A percentile compares a stretch with the other conserved stretches of the same genome.
phyloP scores from a whole-genome alignment of 2,888 invertebrate species.

The Drosophila paracracens region DNA sequence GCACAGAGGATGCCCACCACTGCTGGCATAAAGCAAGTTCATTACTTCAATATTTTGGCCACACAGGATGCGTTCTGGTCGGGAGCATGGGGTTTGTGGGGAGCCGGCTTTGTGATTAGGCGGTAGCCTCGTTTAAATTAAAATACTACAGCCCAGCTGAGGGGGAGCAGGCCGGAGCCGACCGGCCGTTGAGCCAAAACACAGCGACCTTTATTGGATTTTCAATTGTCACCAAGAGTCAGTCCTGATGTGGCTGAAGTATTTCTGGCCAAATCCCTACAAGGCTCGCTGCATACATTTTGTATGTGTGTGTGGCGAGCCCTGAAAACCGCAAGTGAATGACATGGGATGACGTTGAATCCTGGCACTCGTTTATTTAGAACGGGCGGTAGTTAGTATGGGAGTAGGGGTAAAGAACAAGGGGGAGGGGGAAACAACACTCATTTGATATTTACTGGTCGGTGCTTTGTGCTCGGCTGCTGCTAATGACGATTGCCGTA shows the following conservation, averaged over 20 bases:
- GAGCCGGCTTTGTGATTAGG: conserved; percentile 74
- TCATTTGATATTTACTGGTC: conserved; percentile 38
- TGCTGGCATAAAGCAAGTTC: conserved; percentile 57
- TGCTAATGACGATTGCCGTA: conserved; percentile 76
- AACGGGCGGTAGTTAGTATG: conserved; percentile 24
- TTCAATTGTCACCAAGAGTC: conserved; percentile 72
- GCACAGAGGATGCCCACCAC: conserved; percentile 13
- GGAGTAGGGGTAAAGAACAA: not conserved
- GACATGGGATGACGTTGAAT: conserved; percentile 54
- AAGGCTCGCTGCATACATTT: not conserved
- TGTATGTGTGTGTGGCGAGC: conserved; percentile 3
- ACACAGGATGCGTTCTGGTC: conserved; percentile 57
- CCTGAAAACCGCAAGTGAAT: conserved; percentile 71
- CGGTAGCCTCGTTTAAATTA: conserved; percentile 74
- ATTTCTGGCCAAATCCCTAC: conserved; percentile 55
- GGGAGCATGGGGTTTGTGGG: conserved; percentile 40
- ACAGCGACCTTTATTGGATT: conserved; percentile 74
- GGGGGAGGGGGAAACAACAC: conserved; percentile 15
- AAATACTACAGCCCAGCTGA: conserved; percentile 58
- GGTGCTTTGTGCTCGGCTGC: conserved; percentile 61
- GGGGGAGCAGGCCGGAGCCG: not conserved
- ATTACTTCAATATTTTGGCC: conserved; percentile 75
- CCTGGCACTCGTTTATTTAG: conserved; percentile 47
- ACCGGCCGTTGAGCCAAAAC: not conserved
- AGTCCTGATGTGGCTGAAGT: conserved; percentile 44